Conservation (phyloP, 2,888 invertebrate species). For the Tholera decimalis region DNA sequence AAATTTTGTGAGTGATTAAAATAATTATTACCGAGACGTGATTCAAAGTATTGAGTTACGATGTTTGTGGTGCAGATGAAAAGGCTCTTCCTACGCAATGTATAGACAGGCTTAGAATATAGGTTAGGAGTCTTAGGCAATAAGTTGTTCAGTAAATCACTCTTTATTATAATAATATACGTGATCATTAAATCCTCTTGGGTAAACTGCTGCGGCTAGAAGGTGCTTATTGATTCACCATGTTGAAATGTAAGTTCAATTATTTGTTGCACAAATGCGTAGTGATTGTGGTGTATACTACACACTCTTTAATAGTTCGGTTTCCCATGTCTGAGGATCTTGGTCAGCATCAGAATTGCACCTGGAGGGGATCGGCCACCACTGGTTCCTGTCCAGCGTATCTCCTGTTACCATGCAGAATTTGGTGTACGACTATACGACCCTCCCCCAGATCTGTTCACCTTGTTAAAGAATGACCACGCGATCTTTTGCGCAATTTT, state of each 20-base stretch:
- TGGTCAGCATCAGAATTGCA: too few relatives aligned
- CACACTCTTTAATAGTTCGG: too few relatives aligned
- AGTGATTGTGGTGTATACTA: too few relatives aligned
- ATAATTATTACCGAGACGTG: conserved; percentile 17
- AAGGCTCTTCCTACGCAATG: conserved; percentile 31
- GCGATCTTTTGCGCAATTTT: too few relatives aligned
- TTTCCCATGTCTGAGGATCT: too few relatives aligned
- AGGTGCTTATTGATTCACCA: conserved; percentile 4
- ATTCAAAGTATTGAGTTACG: conserved; percentile 23
- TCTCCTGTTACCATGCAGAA: too few relatives aligned
- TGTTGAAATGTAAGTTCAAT: conserved; percentile 20
- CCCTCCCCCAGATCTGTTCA: too few relatives aligned
- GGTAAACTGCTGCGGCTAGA: conserved; percentile 1
- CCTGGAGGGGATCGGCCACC: too few relatives aligned
- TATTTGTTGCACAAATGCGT: not conserved
- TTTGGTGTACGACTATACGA: too few relatives aligned
- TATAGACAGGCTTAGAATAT: conserved; percentile 9
- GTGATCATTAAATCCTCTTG: conserved; percentile 33
- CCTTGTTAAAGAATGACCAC: too few relatives aligned
- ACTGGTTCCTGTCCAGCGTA: too few relatives aligned
- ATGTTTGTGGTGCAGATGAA: not conserved
- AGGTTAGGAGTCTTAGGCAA: conserved; percentile 15
- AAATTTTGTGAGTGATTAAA: conserved; percentile 31
- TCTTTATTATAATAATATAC: conserved; percentile 27
- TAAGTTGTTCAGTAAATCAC: conserved; percentile 39